Conservation (phyloP, 2,797 vertebrate genomes). For the Gymnothorax javanicus region DNA sequence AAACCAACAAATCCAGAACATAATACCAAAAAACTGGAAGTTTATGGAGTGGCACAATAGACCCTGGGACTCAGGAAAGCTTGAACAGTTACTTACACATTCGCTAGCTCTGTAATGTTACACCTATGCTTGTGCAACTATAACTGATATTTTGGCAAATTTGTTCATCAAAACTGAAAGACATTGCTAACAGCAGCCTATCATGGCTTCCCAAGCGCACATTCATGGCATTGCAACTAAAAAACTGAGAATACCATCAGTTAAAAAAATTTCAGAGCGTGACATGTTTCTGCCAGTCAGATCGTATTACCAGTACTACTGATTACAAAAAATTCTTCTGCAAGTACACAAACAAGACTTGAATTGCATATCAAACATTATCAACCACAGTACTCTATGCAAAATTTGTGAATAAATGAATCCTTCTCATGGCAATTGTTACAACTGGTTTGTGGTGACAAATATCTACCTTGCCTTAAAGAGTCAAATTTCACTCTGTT, state of each 20-base stretch:
- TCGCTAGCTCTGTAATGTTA: neutral
- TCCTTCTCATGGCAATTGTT: neutral
- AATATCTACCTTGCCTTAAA: neutral
- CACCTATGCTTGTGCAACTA: neutral
- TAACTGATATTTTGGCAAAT: conserved; percentile 4
- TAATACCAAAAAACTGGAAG: no score
- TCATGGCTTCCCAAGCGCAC: neutral
- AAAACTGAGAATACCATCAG: neutral
- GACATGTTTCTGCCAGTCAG: neutral
- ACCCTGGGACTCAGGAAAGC: no score
- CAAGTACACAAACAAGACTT: neutral
- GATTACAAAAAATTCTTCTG: neutral
- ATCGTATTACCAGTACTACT: neutral
- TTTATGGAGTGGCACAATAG: no score
- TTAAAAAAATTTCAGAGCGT: neutral
- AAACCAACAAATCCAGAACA: no score
- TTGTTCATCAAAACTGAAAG: neutral
- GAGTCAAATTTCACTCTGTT: no score
- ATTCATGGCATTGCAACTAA: neutral
- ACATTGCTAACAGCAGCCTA: neutral
- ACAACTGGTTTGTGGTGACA: neutral
- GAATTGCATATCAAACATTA: neutral
- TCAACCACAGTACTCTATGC: neutral
- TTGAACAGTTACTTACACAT: no score
- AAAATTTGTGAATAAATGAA: neutral